Evolutionary conservation across 1,140 invertebrate species (phyloP), one percentile per base, ranked within the genome.

Genomic region (Scylla paramamosain): DNA sequence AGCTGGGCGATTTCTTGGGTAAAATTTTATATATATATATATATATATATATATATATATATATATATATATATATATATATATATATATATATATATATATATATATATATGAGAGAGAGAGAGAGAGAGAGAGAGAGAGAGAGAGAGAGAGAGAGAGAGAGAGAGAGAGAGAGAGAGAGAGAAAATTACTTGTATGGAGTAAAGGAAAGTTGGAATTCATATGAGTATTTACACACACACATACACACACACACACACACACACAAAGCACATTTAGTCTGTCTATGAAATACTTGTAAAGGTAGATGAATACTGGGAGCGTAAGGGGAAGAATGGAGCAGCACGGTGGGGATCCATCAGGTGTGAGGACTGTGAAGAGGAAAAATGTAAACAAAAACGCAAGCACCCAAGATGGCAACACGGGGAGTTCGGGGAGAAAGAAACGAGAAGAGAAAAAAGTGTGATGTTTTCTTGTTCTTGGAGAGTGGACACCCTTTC

Each of bases 181-280:
- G 39, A 88, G 20, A 88, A 4, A 88, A 88, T 20, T 39, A 28
- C 1, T 3, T 31, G 28, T 31, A 25, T 31, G 16, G 52, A 14
- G 0, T 59, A 12, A 59, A 59, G 16, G 14, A 59, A 59, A 59
- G 10, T 12, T 20, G 10, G 52, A 59, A 59, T 59, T 39, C 39
- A 39, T 12, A 86, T 32, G 31, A 7, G 83, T 7, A 84, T 7
- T n/a, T 20, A 25, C 31, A 84, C 83, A 84, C 83, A 84, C 83
- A 84, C 83, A 84, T 20, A 84, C 83, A 84, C 83, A 84, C 83
- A 84, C 83, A 84, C 83, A 84, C 83, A 84, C 83, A 32, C 83
- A 32, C 83, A 59, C 52, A 16, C 0, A 20, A 59, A 59, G 67
- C 14, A 20, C 67, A 77, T 77, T 12, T 20, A n/a, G n/a, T 16